phyloP scores from a whole-genome alignment of 2,888 invertebrate genomes.

The Drosophila buzzatii region DNA sequence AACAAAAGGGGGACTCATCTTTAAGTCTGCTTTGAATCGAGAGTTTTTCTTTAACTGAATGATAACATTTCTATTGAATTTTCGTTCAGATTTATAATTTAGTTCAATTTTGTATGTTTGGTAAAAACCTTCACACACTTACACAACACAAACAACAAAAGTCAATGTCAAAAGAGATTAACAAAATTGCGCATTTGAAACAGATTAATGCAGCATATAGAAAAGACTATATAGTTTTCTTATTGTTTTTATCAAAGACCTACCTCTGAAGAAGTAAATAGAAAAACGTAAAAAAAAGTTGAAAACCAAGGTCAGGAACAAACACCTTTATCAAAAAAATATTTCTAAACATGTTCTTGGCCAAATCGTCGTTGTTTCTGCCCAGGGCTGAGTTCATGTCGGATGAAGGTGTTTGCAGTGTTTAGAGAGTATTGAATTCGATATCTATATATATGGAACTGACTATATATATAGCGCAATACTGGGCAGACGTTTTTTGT shows the following conservation, averaged over 20 bases:
- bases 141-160: slow-evolving; percentile 59
- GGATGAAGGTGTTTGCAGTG: slow-evolving; percentile 72
- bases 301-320: slow-evolving; percentile 31
- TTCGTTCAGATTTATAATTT: slow-evolving; percentile 44
- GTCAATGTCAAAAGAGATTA: slow-evolving; percentile 34
- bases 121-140: slow-evolving; percentile 49
- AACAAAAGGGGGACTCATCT: slow-evolving; percentile 11
- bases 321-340: slow-evolving; percentile 73
- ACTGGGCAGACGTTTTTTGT: slow-evolving; percentile 85
- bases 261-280: slow-evolving; percentile 9
- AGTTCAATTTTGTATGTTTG: slow-evolving; percentile 44
- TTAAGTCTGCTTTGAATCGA: slow-evolving; percentile 9
- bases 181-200: slow-evolving; percentile 41
- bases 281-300: slow-evolving; percentile 27
- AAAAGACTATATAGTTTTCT: slow-evolving; percentile 25
- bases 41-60: neutral
- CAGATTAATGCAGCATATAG: slow-evolving; percentile 24
- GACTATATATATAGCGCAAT: slow-evolving; percentile 70
- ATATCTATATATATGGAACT: slow-evolving; percentile 29
- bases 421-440: slow-evolving; percentile 16
- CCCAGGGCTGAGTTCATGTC: slow-evolving; percentile 84
- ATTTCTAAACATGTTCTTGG: slow-evolving; percentile 82
- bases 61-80: slow-evolving; percentile 30
- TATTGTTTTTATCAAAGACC: slow-evolving; percentile 11
- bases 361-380: slow-evolving; percentile 84